Conservation (phyloP, 1,140 invertebrate species). For the Apocrypta bakeri region DNA sequence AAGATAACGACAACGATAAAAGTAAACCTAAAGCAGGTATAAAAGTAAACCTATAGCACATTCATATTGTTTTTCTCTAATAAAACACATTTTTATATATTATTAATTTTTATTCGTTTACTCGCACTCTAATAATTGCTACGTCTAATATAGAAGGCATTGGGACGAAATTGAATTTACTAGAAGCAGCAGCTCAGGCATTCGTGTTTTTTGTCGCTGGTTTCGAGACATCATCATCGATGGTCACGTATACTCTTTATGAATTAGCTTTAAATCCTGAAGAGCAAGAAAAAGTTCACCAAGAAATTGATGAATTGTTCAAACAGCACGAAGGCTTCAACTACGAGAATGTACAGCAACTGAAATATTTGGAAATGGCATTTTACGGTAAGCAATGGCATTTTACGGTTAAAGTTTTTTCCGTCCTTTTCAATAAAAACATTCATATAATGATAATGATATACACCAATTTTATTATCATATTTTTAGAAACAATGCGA, state of each 20-base stretch:
- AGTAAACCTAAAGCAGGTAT: constrained; percentile 35
- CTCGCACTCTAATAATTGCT: too few species aligned
- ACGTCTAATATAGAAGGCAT: background rate
- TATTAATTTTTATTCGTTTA: too few species aligned
- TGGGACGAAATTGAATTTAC: background rate
- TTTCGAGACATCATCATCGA: constrained; percentile 23
- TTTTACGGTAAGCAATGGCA: background rate
- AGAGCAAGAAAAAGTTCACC: background rate
- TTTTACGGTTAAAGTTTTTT: too few species aligned
- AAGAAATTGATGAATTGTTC: background rate
- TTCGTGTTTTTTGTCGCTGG: constrained; percentile 22
- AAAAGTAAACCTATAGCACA: constrained; percentile 70
- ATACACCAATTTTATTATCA: too few species aligned
- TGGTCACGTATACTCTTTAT: background rate
- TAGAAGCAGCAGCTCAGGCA: constrained; percentile 6
- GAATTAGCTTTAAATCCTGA: constrained; percentile 22
- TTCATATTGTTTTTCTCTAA: too few species aligned
- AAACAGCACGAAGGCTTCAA: constrained; percentile 37
- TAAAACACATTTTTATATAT: constrained; percentile 14
- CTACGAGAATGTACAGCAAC: background rate
- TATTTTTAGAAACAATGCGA: constrained; percentile 80
- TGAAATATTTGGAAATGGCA: constrained; percentile 27
- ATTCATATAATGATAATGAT: background rate
- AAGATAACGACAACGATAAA: constrained; percentile 33
- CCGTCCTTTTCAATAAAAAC: too few species aligned